Conservation (phyloP, 2,888 invertebrate species). For the Eueremaeus valkanovi region DNA sequence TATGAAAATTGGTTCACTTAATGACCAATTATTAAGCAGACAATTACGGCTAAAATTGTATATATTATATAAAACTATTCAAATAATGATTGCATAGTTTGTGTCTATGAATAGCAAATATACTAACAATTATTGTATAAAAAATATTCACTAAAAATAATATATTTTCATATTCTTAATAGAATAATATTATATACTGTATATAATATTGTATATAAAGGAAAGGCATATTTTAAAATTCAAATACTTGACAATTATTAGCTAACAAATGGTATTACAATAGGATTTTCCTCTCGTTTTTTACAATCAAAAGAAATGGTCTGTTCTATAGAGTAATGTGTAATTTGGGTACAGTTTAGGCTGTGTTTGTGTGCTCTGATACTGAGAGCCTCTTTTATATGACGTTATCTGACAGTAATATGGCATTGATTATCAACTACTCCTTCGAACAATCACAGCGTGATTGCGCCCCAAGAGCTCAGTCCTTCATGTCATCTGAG, state of each 20-base stretch:
- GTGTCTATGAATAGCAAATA: background rate
- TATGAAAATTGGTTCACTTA: background rate
- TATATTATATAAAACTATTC: too few relatives aligned
- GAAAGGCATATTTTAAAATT: background rate
- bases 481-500: background rate
- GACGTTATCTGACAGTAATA: constrained; percentile 31
- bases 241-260: background rate
- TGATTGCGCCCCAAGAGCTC: background rate
- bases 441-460: constrained; percentile 24
- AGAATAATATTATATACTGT: too few relatives aligned
- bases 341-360: constrained; percentile 10
- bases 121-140: background rate
- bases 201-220: too few relatives aligned
- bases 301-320: too few relatives aligned
- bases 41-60: background rate
- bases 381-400: background rate
- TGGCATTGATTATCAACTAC: constrained; percentile 27
- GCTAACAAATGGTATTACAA: background rate
- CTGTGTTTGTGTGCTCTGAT: too few relatives aligned
- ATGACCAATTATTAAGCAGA: background rate
- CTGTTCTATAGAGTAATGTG: too few relatives aligned
- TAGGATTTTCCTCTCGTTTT: background rate
- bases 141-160: background rate
- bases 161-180: background rate
- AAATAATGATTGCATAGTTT: too few relatives aligned